These are phyloP conservation scores for Pocillopora meandrina DNA, from an alignment of 92 coral and sea anemone species.

Conservation along the genomic window DNA sequence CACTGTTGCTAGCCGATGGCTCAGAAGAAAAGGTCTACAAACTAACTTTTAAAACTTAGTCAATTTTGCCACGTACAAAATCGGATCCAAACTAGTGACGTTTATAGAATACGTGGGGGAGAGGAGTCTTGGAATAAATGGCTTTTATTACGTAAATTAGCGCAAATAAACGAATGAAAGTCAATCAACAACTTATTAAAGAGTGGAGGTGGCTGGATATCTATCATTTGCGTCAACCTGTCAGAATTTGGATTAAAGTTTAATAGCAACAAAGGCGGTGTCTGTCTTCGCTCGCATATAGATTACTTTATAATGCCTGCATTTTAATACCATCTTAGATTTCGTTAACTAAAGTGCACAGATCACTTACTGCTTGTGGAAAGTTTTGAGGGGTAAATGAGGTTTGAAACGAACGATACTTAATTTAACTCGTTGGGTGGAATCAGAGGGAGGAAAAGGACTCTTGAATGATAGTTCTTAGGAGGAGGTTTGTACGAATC, in stretches of 20 bases:
- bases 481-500: no score
- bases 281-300: neutral
- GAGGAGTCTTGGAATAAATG: no score
- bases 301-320: neutral
- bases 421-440: no score
- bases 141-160: neutral
- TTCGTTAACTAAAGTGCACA: neutral
- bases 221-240: constrained; percentile 13
- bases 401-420: no score
- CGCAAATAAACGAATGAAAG: neutral
- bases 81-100: neutral
- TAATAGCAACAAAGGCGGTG: neutral
- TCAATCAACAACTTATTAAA: neutral
- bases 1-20: no score
- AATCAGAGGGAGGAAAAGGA: no score
- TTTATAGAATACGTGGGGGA: neutral
- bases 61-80: no score
- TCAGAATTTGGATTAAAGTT: neutral
- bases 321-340: neutral
- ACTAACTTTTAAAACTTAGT: no score
- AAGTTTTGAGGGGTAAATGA: no score
- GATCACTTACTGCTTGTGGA: no score
- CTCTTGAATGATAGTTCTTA: no score
- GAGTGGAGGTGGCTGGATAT: neutral
- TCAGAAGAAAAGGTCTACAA: no score